A percentile compares a stretch with the other conserved stretches of the same genome.
Evolutionary conservation across 2,888 invertebrate genomes (phyloP).

Genomic region (Flexamia atlantica): DNA sequence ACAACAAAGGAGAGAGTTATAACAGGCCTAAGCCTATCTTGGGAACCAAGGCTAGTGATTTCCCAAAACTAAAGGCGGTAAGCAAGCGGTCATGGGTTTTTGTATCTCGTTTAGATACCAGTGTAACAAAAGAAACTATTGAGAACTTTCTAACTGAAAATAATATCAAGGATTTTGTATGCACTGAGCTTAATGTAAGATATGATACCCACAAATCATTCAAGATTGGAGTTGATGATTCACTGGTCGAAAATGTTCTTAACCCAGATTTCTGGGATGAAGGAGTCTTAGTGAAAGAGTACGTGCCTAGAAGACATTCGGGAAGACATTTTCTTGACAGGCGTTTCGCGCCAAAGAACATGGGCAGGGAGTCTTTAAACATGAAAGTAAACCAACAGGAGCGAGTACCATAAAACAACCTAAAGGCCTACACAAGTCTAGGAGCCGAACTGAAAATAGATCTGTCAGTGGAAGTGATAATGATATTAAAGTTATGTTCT

Average conservation of each 20-base stretch:
- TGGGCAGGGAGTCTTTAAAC: not conserved
- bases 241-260: not conserved
- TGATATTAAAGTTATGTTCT: not conserved
- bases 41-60: not conserved
- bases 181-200: not conserved
- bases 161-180: not conserved
- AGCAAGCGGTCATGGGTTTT: not conserved
- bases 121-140: not conserved
- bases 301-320: not conserved
- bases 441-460: too few species aligned
- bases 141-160: not conserved
- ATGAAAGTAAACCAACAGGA: too few species aligned
- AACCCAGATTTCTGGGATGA: not conserved
- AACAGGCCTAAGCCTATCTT: not conserved
- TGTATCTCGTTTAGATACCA: not conserved
- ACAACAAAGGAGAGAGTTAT: not conserved
- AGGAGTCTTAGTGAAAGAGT: not conserved
- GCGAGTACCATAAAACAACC: too few species aligned
- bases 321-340: not conserved
- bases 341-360: not conserved
- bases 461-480: not conserved
- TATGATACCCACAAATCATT: not conserved
- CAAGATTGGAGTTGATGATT: not conserved
- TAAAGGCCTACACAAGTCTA: too few species aligned
- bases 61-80: not conserved